These are phyloP conservation scores for Panthera leo DNA, from an alignment of 2,113 vertebrate species.

Conservation along the genomic window DNA sequence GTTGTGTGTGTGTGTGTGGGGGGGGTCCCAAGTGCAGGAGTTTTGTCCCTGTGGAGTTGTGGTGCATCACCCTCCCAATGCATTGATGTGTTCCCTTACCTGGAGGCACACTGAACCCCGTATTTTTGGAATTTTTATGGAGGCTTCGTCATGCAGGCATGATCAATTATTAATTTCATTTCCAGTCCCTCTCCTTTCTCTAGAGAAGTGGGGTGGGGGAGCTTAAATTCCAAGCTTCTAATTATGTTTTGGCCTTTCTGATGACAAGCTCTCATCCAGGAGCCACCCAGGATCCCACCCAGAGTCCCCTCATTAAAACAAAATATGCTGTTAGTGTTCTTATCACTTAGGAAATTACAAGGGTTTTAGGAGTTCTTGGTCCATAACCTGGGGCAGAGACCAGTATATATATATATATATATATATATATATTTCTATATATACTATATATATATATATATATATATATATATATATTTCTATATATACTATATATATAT, in stretches of 20 bases:
- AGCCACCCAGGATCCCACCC: background rate
- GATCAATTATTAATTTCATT: background rate
- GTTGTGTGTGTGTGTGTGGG: too few relatives aligned
- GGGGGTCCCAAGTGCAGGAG: background rate
- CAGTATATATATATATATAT: background rate
- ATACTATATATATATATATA: too few relatives aligned
- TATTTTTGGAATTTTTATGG: background rate
- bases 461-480: background rate
- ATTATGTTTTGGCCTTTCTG: background rate
- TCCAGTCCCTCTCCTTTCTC: background rate
- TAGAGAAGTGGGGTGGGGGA: background rate
- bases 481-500: background rate
- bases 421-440: background rate
- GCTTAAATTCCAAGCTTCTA: background rate
- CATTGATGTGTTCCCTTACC: background rate
- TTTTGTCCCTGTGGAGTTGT: background rate
- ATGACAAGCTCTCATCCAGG: background rate
- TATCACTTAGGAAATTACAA: background rate
- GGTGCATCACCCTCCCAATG: background rate
- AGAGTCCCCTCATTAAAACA: background rate
- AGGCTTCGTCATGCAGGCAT: background rate
- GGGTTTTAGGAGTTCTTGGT: background rate
- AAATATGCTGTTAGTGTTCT: background rate
- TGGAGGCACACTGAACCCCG: background rate
- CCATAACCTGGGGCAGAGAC: background rate